phyloP scores from a whole-genome alignment of 2,113 vertebrate genomes.

The Mola mola region DNA sequence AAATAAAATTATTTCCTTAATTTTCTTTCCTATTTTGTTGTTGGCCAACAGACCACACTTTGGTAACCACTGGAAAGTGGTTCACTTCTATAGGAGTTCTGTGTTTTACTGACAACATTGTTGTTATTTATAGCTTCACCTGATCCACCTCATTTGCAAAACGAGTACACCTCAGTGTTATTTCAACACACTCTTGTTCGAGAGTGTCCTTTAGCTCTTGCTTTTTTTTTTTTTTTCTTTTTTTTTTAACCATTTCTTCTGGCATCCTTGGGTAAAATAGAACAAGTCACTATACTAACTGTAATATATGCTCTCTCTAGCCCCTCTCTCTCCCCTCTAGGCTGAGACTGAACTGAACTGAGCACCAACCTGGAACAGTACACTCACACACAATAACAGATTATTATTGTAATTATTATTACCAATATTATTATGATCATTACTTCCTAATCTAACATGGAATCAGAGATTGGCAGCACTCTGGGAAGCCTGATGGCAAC shows the following conservation, averaged over 20 bases:
- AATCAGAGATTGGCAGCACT: slow-evolving; percentile 64
- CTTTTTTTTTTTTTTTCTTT: too few species aligned
- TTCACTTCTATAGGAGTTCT: background rate
- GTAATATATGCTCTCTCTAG: slow-evolving; percentile 75
- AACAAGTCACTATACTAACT: slow-evolving; percentile 80
- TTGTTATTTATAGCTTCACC: background rate
- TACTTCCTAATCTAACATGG: slow-evolving; percentile 81
- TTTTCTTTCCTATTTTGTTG: background rate
- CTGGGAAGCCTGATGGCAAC: slow-evolving; percentile 57
- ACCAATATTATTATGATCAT: slow-evolving; percentile 77
- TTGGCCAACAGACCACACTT: background rate
- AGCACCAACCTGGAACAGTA: slow-evolving; percentile 78
- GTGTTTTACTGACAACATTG: background rate
- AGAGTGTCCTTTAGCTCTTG: slow-evolving; percentile 34
- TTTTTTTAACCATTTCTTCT: slow-evolving; percentile 51
- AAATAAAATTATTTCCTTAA: background rate
- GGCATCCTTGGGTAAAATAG: slow-evolving; percentile 68
- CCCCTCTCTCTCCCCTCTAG: slow-evolving; percentile 66
- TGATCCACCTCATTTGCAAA: background rate
- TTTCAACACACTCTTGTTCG: slow-evolving; percentile 53
- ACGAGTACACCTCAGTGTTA: slow-evolving; percentile 6
- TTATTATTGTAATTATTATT: slow-evolving; percentile 81
- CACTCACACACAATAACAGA: slow-evolving; percentile 79
- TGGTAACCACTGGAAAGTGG: slow-evolving; percentile 2
- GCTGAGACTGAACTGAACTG: slow-evolving; percentile 77